Evolutionary conservation across 1,140 invertebrate genomes (phyloP).

Genomic region (Hyposmocoma kahamanoa): DNA sequence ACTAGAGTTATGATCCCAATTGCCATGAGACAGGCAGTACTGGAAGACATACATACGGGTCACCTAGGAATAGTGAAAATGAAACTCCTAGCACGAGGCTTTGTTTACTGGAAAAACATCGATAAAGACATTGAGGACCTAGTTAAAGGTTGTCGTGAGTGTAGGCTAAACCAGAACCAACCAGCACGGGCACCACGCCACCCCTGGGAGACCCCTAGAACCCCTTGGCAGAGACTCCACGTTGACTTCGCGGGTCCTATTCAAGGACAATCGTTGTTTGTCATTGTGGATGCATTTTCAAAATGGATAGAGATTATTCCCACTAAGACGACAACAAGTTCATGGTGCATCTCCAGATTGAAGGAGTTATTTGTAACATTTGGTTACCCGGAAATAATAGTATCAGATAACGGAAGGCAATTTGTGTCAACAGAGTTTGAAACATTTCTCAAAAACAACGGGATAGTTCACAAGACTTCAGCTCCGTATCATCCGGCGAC

Average conservation of each 20-base stretch:
- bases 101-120: slow-evolving; percentile 65
- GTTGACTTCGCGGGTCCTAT: slow-evolving; percentile 2
- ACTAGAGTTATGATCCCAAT: slow-evolving; percentile 2
- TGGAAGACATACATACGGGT: slow-evolving; percentile 47
- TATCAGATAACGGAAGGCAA: slow-evolving; percentile 5
- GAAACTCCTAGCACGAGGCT: slow-evolving; percentile 63
- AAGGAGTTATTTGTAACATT: not conserved
- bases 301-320: slow-evolving; percentile 7
- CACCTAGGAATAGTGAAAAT: slow-evolving; percentile 68
- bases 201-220: not conserved
- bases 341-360: not conserved
- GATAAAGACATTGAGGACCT: slow-evolving; percentile 51
- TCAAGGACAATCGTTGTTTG: not conserved
- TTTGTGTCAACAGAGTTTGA: not conserved
- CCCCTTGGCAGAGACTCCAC: not conserved
- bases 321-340: not conserved
- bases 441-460: slow-evolving; percentile 1
- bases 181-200: not conserved
- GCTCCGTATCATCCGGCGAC: slow-evolving; percentile 39
- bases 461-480: slow-evolving; percentile 27
- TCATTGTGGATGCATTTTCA: slow-evolving; percentile 6
- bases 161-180: not conserved
- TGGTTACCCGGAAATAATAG: not conserved
- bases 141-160: not conserved
- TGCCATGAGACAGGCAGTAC: slow-evolving; percentile 14